Evolutionary conservation across 1,140 invertebrate species (phyloP), one percentile per base, ranked within the genome.

Genomic region (Diabrotica virgifera): DNA sequence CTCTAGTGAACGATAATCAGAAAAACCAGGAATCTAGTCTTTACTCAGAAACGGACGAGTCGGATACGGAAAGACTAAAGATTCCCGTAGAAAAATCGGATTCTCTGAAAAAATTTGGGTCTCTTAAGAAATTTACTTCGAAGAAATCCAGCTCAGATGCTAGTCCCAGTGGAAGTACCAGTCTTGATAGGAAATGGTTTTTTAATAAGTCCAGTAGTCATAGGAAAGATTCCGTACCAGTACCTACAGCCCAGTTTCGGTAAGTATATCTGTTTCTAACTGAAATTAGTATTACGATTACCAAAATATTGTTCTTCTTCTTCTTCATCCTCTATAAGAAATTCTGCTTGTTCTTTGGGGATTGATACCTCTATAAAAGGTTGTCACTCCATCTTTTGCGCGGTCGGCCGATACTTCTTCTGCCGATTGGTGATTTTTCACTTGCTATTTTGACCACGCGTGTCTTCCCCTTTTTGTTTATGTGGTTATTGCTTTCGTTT

Each of bases 41-140:
- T 60, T 95, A 89, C 75, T 95, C 90, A 58, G 89, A 92, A 80
- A 91, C 89, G 0, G 92, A 93, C 68, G 91, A 91, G 66, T 90
- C 88, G 0, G 89, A 90, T 52, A 81, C 82, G 0, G 90, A 89
- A 57, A 76, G 78, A 62, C 66, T 58, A 9, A 81, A 81, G 67
- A 46, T 61, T 0, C 79, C 77, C 60, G 60, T 69, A 12, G 71
- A 71, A 63, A 73, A 74, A 12, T 38, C 71, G 4, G 78, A 80
- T 50, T 67, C 71, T 24, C 59, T 78, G 54, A 75, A 74, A 66
- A 84, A 84, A 61, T 88, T 90, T 71, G 85, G 87, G 35, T 90
- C 89, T 2, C 71, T 91, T 51, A 89, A 89, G 56, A 90, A 90
- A 71, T 81, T 84, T 74, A 82, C 80, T 76, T 71, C 82, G 74